Base-by-base conservation (phyloP, 2,797 vertebrate genomes). In the Gobionotothen gibberifrons region DNA sequence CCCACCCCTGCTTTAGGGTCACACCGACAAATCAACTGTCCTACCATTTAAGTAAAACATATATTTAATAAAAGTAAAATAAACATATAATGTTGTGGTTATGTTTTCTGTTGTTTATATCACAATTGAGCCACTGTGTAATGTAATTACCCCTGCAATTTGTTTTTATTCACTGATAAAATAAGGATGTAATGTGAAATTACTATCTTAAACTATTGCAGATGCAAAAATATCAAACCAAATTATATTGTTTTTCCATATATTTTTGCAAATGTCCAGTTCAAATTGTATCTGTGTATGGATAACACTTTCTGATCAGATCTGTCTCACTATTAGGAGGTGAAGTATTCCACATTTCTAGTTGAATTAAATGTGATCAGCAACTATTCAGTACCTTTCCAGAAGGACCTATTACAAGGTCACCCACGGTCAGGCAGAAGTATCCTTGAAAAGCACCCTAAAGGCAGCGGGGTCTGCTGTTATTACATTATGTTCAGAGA, bases 1-100 rank as follows among this genome's bases (percentile, higher is more conserved):
- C 4, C 26, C 26, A 26, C 26, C 26, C 26, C 26, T 26, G 26
- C 26, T 26, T 26, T 26, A 26, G 26, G 26, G 26, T 26, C 26
- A 26, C 26, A 26, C 26, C 26, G 26, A 26, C n/a, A 72, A 60
- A 71, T 73, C 53, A 19, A 61, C 60, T 53, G 21, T 68, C 32
- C 44, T 14, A 44, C 58, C 14, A 9, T 65, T 58, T 65, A 14
- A 60, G 19, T 55, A 32, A 61, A 69, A 74, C 42, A 6, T 40
- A 51, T 29, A 12, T 39, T 29, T 58, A 14, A 42, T 48, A 16
- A 5, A 47, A 44, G 29, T 32, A 1, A 5, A 32, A 32, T 6
- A 32, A 32, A 32, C 6, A 6, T 19, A 32, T 22, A 44, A 39
- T 46, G 2, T 29, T 17, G 26, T 63, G 12, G 2, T 51, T 44